These are phyloP conservation scores for Alosa alosa DNA, from an alignment of 2,113 vertebrate genomes.

Conservation along the genomic window DNA sequence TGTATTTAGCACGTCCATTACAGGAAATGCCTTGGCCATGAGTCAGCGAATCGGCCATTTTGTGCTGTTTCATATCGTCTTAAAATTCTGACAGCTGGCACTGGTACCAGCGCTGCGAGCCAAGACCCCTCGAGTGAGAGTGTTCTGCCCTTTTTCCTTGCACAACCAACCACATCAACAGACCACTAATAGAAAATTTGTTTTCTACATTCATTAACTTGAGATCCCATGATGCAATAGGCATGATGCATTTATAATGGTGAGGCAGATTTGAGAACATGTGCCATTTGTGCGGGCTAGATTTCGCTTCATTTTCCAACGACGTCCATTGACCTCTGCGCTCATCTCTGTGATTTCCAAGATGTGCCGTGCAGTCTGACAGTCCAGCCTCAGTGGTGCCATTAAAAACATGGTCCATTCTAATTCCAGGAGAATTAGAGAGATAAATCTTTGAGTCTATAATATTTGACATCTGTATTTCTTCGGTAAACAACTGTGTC, in stretches of 20 bases:
- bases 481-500: too few species aligned
- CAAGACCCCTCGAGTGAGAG: not conserved
- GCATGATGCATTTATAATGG: not conserved
- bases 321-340: not conserved
- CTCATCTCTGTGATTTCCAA: not conserved
- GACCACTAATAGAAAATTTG: not conserved
- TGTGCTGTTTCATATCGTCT: not conserved
- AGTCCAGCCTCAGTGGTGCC: not conserved
- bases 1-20: constrained; percentile 46
- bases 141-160: not conserved
- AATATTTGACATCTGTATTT: not conserved
- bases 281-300: not conserved
- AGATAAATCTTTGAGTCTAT: not conserved
- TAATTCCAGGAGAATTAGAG: not conserved
- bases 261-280: not conserved
- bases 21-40: constrained; percentile 47
- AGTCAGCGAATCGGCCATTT: not conserved
- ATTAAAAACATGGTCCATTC: not conserved
- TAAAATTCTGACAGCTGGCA: not conserved
- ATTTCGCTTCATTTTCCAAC: not conserved
- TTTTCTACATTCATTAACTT: not conserved
- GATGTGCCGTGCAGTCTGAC: not conserved
- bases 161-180: not conserved
- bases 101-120: not conserved
- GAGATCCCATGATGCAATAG: not conserved